A percentile compares a stretch with the other conserved stretches of the same genome.
Conservation (phyloP, 2,888 invertebrate species). For the Drosophila borborema region DNA sequence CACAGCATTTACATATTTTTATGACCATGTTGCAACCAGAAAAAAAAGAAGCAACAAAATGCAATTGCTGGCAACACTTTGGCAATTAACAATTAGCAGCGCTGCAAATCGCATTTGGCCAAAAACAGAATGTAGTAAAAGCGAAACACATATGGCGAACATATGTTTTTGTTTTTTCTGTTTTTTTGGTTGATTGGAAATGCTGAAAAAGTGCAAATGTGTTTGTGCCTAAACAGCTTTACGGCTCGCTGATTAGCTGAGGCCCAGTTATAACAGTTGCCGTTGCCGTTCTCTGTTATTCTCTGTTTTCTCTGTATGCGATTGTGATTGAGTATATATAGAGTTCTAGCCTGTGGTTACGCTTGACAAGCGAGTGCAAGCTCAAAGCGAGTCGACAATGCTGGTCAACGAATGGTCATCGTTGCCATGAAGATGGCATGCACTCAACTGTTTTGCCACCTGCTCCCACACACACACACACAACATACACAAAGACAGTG, state of each 20-base stretch:
- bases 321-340: slow-evolving; percentile 6
- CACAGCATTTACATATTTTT: slow-evolving; percentile 24
- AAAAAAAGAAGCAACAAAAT: slow-evolving; percentile 1
- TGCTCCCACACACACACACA: slow-evolving; percentile 5
- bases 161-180: slow-evolving; percentile 13
- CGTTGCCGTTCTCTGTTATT: neutral
- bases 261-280: neutral
- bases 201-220: neutral
- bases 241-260: slow-evolving; percentile 41
- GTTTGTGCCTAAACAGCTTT: slow-evolving; percentile 1
- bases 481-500: too few species aligned
- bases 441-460: slow-evolving; percentile 16
- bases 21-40: slow-evolving; percentile 16
- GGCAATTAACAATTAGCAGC: slow-evolving; percentile 28
- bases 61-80: slow-evolving; percentile 12
- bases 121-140: slow-evolving; percentile 3
- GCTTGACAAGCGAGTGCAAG: neutral
- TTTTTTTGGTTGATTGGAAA: slow-evolving; percentile 13
- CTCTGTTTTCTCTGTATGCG: neutral
- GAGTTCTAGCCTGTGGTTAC: slow-evolving; percentile 18
- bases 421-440: slow-evolving; percentile 27
- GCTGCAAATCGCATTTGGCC: slow-evolving; percentile 16
- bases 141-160: slow-evolving; percentile 29
- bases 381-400: neutral
- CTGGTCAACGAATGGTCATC: neutral